A percentile compares a stretch with the other conserved stretches of the same genome.
phyloP scores from a whole-genome alignment of 2,888 invertebrate species.

The Metallyticus violacea region DNA sequence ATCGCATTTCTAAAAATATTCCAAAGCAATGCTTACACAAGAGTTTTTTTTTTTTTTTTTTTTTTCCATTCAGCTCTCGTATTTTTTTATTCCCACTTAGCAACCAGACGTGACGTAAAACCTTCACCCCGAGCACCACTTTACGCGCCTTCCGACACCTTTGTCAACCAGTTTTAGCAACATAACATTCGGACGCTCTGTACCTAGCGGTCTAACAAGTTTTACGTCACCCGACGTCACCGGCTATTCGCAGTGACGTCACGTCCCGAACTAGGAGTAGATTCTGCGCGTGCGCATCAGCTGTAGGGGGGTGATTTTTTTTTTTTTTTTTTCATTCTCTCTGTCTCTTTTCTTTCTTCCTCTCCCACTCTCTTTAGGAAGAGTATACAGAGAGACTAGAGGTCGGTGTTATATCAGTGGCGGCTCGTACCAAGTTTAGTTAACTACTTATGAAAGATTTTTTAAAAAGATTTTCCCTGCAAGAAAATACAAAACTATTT shows the following conservation, averaged over 20 bases:
- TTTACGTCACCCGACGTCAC: neutral
- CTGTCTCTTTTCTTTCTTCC: neutral
- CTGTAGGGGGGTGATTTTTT: neutral
- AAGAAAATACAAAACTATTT: no score
- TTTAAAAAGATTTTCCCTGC: no score
- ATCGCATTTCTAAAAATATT: no score
- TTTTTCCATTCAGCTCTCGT: no score
- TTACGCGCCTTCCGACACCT: neutral
- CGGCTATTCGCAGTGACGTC: neutral
- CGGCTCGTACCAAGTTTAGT: neutral
- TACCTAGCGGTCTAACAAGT: neutral
- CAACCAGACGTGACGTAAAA: neutral
- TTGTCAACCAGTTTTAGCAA: no score
- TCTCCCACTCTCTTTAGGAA: neutral
- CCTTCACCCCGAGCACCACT: no score
- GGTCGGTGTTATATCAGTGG: neutral
- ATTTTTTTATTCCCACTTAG: neutral
- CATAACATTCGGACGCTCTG: neutral
- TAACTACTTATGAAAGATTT: neutral
- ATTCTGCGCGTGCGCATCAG: conserved; percentile 9
- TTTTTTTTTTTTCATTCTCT: neutral
- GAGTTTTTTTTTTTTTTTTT: no score
- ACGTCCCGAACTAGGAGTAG: neutral
- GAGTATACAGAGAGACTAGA: neutral
- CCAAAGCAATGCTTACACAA: no score